Conservation (phyloP, 2,113 vertebrate genomes). For the Hiodon alosoides region DNA sequence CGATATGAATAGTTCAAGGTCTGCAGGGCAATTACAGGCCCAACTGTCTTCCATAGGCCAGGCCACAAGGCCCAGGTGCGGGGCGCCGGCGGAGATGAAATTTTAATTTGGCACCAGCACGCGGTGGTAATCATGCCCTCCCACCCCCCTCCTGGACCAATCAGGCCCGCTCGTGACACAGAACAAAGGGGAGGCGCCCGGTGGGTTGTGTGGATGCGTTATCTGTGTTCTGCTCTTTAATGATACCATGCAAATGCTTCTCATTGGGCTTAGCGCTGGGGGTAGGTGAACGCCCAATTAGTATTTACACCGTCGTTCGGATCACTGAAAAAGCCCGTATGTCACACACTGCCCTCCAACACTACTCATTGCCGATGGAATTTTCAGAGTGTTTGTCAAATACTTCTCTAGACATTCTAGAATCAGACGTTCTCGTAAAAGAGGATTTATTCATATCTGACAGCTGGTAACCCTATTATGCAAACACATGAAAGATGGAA, state of each 20-base stretch:
- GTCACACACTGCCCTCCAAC: background rate
- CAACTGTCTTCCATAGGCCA: background rate
- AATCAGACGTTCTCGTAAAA: background rate
- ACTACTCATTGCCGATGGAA: background rate
- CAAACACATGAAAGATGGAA: background rate
- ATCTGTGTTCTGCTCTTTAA: background rate
- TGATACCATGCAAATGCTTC: background rate
- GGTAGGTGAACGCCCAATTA: background rate
- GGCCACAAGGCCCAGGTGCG: constrained; percentile 11
- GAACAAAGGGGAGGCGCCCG: background rate
- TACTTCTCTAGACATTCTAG: background rate
- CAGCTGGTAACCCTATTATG: background rate
- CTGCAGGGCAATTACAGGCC: background rate
- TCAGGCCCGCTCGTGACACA: constrained; percentile 1
- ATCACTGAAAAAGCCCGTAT: background rate
- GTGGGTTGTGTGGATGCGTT: background rate
- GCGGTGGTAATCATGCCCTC: background rate
- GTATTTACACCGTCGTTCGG: background rate
- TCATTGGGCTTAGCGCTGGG: background rate
- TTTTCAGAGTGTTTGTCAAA: background rate
- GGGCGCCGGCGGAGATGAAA: background rate
- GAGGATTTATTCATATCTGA: background rate
- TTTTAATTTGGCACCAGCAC: constrained; percentile 7
- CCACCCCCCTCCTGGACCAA: background rate
- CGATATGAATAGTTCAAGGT: background rate